phyloP scores from a whole-genome alignment of 1,140 invertebrate species.

The Rhizoglyphus robini region DNA sequence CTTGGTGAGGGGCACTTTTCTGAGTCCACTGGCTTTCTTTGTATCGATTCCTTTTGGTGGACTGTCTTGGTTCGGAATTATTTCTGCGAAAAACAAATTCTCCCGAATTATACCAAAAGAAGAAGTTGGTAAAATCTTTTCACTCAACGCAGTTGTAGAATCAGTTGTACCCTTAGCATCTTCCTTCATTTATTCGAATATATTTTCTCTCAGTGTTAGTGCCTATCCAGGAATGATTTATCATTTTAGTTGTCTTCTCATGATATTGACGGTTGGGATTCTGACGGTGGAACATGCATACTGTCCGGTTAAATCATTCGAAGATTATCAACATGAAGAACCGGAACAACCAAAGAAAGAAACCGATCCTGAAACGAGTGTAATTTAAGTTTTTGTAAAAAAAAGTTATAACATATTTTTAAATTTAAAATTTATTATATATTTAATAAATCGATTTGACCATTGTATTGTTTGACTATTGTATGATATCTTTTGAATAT shows the following conservation, averaged over 20 bases:
- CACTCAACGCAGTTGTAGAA: not conserved
- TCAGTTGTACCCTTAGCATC: not conserved
- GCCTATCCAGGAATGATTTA: not conserved
- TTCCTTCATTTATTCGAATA: not conserved
- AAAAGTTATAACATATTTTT: too few relatives aligned
- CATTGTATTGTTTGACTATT: too few relatives aligned
- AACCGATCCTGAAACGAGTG: too few relatives aligned
- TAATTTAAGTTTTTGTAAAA: too few relatives aligned
- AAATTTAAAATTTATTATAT: too few relatives aligned
- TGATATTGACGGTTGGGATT: not conserved
- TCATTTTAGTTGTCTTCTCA: conserved; percentile 5
- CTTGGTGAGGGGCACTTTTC: not conserved
- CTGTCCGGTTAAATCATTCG: not conserved
- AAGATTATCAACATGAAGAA: not conserved
- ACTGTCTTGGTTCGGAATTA: not conserved
- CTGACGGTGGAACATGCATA: not conserved
- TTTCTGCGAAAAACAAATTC: conserved; percentile 2
- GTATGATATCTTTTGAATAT: too few relatives aligned
- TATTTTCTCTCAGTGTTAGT: not conserved
- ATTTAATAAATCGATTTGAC: too few relatives aligned
- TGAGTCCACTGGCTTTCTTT: not conserved
- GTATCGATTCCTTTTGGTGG: not conserved
- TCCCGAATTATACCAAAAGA: not conserved
- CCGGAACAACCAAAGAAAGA: too few relatives aligned
- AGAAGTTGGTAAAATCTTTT: not conserved